These are phyloP conservation scores for Actias luna DNA, from an alignment of 2,888 invertebrate genomes.

Conservation along the genomic window DNA sequence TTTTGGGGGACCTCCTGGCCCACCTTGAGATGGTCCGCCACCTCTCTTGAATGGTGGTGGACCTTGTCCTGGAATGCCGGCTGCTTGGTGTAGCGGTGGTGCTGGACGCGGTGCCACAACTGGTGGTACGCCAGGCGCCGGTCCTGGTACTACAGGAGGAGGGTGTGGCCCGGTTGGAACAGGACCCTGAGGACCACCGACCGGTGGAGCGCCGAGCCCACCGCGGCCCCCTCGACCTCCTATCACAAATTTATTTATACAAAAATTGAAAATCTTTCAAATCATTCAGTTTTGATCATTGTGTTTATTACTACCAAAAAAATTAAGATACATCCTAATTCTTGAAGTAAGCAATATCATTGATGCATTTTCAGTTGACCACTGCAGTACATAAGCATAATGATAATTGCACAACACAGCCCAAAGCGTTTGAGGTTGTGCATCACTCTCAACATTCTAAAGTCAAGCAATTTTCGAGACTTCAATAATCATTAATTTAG, in stretches of 20 bases:
- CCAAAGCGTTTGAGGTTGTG: too few species aligned
- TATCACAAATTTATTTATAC: not conserved
- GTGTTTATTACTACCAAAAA: too few species aligned
- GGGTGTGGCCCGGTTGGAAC: slow-evolving; percentile 31
- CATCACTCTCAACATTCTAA: too few species aligned
- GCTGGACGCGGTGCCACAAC: slow-evolving; percentile 41
- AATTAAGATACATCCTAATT: too few species aligned
- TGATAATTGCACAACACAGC: too few species aligned
- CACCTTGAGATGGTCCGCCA: slow-evolving; percentile 60
- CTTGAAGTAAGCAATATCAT: too few species aligned
- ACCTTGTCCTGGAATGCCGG: slow-evolving; percentile 33
- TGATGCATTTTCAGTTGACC: too few species aligned
- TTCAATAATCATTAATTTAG: too few species aligned
- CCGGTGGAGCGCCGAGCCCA: slow-evolving; percentile 49
- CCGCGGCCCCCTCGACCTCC: slow-evolving; percentile 62
- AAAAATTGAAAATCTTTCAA: not conserved
- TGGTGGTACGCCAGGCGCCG: slow-evolving; percentile 22
- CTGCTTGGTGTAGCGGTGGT: slow-evolving; percentile 27
- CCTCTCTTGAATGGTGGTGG: slow-evolving; percentile 65
- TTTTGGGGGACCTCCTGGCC: slow-evolving; percentile 67
- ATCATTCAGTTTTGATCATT: too few species aligned
- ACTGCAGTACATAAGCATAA: too few species aligned
- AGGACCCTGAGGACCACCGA: slow-evolving; percentile 34
- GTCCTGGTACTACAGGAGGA: slow-evolving; percentile 33
- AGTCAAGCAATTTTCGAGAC: too few species aligned